A percentile compares a stretch with the other conserved stretches of the same genome.
These are phyloP conservation scores for Phoxinus dragarum DNA, from an alignment of 2,797 vertebrate species.

Conservation along the genomic window DNA sequence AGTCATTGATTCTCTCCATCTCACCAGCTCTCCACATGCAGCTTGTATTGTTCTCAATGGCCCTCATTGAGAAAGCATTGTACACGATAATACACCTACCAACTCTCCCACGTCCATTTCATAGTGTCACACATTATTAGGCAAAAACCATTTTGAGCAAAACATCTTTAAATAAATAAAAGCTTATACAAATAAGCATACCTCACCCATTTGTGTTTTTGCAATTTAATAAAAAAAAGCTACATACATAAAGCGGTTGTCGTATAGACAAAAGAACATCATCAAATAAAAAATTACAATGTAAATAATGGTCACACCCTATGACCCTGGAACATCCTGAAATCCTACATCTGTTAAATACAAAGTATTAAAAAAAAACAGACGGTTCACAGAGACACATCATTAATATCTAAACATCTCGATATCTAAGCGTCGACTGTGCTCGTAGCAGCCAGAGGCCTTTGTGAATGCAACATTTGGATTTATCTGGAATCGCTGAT, in stretches of 20 bases:
- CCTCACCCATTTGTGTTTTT: conserved; percentile 11
- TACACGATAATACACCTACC: conserved; percentile 49
- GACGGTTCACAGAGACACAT: conserved; percentile 60
- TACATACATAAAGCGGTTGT: conserved; percentile 62
- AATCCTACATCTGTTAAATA: conserved; percentile 59
- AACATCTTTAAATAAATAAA: conserved; percentile 18
- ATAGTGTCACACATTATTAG: background rate
- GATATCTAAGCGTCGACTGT: conserved; percentile 44
- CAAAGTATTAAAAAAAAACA: conserved; percentile 58
- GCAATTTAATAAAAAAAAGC: conserved; percentile 65
- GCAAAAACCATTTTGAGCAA: background rate
- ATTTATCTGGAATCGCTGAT: conserved; percentile 47
- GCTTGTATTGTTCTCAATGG: conserved; percentile 69
- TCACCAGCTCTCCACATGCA: conserved; percentile 73
- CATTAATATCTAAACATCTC: conserved; percentile 56
- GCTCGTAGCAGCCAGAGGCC: conserved; percentile 50
- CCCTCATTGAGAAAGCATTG: conserved; percentile 55
- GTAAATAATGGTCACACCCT: conserved; percentile 57
- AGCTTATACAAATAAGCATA: background rate
- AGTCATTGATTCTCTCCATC: conserved; percentile 78
- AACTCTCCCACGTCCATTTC: conserved; percentile 36
- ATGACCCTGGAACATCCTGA: conserved; percentile 37
- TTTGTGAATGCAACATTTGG: conserved; percentile 50
- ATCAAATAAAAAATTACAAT: conserved; percentile 60
- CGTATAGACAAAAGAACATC: conserved; percentile 50